Evolutionary conservation across 2,113 vertebrate genomes (phyloP).

Genomic region (Potamarius usumacintae): DNA sequence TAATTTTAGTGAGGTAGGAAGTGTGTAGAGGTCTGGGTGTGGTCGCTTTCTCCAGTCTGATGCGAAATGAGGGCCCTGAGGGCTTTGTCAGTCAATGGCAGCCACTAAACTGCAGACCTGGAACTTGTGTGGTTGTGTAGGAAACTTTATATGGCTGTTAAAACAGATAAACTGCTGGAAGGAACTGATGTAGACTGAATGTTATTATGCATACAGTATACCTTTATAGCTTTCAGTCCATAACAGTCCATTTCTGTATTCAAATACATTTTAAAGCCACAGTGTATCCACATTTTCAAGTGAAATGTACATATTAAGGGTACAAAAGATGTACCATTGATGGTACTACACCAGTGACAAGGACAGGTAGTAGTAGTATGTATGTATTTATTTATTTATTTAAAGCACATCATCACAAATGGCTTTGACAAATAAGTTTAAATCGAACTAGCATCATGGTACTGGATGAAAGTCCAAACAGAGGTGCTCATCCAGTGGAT

Average conservation of each 20-base stretch:
- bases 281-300: background rate
- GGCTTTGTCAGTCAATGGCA: slow-evolving; percentile 30
- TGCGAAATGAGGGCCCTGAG: slow-evolving; percentile 39
- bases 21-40: slow-evolving; percentile 23
- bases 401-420: background rate
- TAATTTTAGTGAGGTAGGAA: slow-evolving; percentile 44
- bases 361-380: no score
- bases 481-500: slow-evolving; percentile 24
- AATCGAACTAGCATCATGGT: background rate
- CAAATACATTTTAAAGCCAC: background rate
- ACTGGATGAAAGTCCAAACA: background rate
- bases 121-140: background rate
- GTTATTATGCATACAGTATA: background rate
- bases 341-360: background rate
- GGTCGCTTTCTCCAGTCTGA: slow-evolving; percentile 10
- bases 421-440: background rate
- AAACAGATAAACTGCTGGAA: background rate
- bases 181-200: background rate
- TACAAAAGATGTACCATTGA: background rate
- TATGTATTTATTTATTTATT: no score
- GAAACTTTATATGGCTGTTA: background rate
- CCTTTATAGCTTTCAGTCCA: background rate
- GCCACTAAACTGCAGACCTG: slow-evolving; percentile 28
- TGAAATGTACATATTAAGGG: background rate
- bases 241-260: background rate